These are phyloP conservation scores for Zaprionus inermis DNA, from an alignment of 1,140 invertebrate genomes.

Conservation along the genomic window DNA sequence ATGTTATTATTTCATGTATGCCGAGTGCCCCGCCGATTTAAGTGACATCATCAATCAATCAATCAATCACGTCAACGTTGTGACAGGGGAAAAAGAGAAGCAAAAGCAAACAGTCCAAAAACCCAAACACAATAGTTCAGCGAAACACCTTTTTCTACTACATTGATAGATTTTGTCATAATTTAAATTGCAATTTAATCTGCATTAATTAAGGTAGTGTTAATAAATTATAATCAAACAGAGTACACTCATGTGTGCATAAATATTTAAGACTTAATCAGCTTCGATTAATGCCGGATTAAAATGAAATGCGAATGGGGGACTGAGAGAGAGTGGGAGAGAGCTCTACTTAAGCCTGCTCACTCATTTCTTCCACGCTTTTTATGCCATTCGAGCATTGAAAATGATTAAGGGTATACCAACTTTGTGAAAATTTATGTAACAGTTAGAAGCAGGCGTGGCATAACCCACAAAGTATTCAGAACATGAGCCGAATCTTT, in stretches of 20 bases:
- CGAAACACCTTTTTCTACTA: slow-evolving; percentile 1
- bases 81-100: slow-evolving; percentile 44
- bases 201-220: slow-evolving; percentile 56
- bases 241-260: background rate
- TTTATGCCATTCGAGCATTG: no score
- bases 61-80: slow-evolving; percentile 63
- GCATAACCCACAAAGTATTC: no score
- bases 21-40: slow-evolving; percentile 51
- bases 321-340: background rate
- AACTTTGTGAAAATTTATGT: no score
- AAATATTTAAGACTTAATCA: slow-evolving; percentile 33
- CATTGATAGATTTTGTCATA: slow-evolving; percentile 24
- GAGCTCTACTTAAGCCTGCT: background rate
- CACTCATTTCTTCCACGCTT: no score
- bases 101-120: background rate
- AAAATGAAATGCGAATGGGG: background rate
- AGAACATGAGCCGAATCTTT: no score
- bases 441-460: no score
- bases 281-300: background rate
- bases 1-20: slow-evolving; percentile 46
- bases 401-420: no score
- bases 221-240: slow-evolving; percentile 33
- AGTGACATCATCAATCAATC: slow-evolving; percentile 76
- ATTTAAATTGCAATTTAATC: slow-evolving; percentile 69
- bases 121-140: background rate